These are phyloP conservation scores for Maconellicoccus hirsutus DNA, from an alignment of 1,140 invertebrate genomes.

Conservation along the genomic window DNA sequence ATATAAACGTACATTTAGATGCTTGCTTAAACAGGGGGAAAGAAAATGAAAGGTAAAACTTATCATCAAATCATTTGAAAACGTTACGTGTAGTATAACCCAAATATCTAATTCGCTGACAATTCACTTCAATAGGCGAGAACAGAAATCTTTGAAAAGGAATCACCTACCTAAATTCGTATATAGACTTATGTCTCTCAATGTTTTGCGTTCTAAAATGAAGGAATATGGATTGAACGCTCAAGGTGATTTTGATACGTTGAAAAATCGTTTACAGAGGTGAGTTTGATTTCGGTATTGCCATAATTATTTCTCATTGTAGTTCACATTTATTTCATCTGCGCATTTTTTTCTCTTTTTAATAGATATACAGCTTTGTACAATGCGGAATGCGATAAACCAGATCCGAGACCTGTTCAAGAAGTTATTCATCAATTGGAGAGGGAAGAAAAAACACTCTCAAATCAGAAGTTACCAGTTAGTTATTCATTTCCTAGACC, in stretches of 20 bases:
- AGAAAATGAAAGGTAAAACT: conserved; percentile 23
- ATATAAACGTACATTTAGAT: conserved; percentile 45
- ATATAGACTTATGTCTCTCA: conserved; percentile 42
- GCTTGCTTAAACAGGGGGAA: conserved; percentile 37
- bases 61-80: too few species aligned
- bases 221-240: conserved; percentile 40
- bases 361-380: conserved; percentile 37
- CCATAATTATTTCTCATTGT: not conserved
- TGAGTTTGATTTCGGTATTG: too few species aligned
- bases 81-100: too few species aligned
- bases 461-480: conserved; percentile 7
- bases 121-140: too few species aligned
- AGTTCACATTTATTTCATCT: too few species aligned
- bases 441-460: conserved; percentile 34
- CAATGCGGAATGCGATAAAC: conserved; percentile 42
- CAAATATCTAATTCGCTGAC: too few species aligned
- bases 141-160: conserved; percentile 29
- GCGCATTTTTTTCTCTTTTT: too few species aligned
- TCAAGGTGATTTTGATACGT: conserved; percentile 39
- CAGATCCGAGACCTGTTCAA: conserved; percentile 35
- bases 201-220: conserved; percentile 39
- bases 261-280: conserved; percentile 38
- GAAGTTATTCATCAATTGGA: conserved; percentile 39
- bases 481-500: too few species aligned
- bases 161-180: conserved; percentile 44